phyloP scores from a whole-genome alignment of 2,797 vertebrate genomes.

The Tragelaphus oryx region DNA sequence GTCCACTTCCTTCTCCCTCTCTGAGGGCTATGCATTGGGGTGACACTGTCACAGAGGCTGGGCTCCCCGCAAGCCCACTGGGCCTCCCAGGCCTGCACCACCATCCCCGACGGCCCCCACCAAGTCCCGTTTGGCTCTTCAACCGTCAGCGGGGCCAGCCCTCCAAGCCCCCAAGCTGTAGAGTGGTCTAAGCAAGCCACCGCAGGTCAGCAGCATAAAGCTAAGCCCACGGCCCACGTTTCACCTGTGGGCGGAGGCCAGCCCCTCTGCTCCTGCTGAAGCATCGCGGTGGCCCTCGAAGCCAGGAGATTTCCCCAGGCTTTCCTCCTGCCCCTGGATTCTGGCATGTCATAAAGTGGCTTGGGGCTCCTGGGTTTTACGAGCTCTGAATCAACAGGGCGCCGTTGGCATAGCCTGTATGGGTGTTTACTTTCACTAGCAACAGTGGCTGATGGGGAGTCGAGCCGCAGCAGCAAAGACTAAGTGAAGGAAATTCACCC shows the following conservation, averaged over 20 bases:
- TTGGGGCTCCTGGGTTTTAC: constrained; percentile 77
- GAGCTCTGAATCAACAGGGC: constrained; percentile 77
- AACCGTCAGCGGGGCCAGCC: background rate
- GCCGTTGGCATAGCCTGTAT: constrained; percentile 73
- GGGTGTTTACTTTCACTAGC: constrained; percentile 78
- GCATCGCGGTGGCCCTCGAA: constrained; percentile 52
- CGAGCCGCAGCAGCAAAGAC: constrained; percentile 58
- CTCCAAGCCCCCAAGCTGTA: background rate
- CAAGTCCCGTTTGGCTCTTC: background rate
- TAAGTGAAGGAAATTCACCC: constrained; percentile 58
- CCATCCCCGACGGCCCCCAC: fast-evolving
- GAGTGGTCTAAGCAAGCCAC: background rate
- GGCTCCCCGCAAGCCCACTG: background rate
- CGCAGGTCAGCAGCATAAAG: background rate
- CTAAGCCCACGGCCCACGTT: background rate
- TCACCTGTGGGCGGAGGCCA: background rate
- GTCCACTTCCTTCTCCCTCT: background rate
- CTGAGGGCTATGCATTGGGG: background rate
- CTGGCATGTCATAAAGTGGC: constrained; percentile 78
- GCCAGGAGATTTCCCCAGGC: constrained; percentile 66
- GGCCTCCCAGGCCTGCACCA: background rate
- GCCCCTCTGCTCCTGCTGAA: background rate
- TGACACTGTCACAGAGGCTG: background rate
- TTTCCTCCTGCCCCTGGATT: constrained; percentile 74
- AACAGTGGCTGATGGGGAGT: constrained; percentile 72